phyloP scores from a whole-genome alignment of 2,113 vertebrate species.

The Donacobius atricapilla region DNA sequence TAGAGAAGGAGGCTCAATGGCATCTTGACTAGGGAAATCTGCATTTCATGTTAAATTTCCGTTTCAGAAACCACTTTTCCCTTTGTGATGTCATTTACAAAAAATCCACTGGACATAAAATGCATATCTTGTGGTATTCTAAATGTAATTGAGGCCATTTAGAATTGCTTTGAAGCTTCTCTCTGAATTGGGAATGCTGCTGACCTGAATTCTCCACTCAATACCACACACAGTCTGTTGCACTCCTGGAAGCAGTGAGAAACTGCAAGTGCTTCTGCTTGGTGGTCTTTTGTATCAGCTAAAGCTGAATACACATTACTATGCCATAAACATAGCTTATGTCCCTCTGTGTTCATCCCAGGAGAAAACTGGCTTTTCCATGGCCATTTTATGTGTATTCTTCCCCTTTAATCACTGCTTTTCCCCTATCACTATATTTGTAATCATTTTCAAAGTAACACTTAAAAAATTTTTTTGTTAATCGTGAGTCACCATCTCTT shows the following conservation, averaged over 20 bases:
- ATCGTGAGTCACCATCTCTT: not conserved
- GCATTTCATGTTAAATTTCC: not conserved
- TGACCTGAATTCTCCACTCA: not conserved
- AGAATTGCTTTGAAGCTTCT: not conserved
- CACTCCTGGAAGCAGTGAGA: not conserved
- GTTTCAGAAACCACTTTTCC: not conserved
- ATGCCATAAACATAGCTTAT: not conserved
- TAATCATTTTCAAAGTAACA: not conserved
- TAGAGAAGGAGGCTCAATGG: not conserved
- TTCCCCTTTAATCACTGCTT: not conserved
- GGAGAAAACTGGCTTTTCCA: not conserved
- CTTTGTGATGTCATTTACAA: not conserved
- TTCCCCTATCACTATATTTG: not conserved
- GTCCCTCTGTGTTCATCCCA: not conserved
- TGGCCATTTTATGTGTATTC: not conserved
- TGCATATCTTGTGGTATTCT: not conserved
- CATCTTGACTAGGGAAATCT: not conserved
- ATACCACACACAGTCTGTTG: not conserved
- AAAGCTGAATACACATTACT: not conserved
- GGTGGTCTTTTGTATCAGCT: not conserved
- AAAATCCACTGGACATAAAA: not conserved
- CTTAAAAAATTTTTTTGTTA: not conserved
- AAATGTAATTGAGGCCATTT: not conserved
- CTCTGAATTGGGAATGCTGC: not conserved
- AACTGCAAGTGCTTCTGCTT: not conserved